phyloP scores from a whole-genome alignment of 2,113 vertebrate species.

The Ciconia boyciana region DNA sequence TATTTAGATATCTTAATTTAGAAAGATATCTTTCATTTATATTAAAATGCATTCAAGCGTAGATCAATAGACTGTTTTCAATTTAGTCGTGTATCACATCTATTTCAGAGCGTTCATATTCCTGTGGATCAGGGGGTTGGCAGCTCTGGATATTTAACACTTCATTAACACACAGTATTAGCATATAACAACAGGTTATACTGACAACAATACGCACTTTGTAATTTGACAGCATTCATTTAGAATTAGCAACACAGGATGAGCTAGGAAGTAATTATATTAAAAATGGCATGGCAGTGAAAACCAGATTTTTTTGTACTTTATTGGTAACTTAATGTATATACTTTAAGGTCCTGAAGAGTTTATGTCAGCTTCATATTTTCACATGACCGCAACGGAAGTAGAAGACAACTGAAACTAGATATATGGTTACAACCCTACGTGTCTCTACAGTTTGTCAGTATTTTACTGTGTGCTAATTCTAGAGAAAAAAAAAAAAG shows the following conservation, averaged over 20 bases:
- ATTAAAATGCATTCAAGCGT: not conserved
- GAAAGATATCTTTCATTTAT: not conserved
- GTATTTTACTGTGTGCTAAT: not conserved
- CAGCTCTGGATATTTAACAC: constrained; percentile 22
- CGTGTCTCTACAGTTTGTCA: not conserved
- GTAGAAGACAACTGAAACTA: not conserved
- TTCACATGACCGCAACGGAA: not conserved
- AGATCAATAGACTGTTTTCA: not conserved
- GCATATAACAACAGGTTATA: not conserved
- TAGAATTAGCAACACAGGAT: not conserved
- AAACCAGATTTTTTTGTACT: not conserved
- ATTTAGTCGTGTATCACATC: not conserved
- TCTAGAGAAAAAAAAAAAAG: not conserved
- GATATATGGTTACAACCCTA: not conserved
- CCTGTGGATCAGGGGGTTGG: not conserved
- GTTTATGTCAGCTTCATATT: not conserved
- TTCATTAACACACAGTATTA: constrained; percentile 1
- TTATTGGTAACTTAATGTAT: not conserved
- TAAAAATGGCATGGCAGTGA: not conserved
- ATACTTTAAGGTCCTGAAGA: not conserved
- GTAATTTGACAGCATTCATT: constrained; percentile 4
- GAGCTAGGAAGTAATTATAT: not conserved
- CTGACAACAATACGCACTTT: not conserved
- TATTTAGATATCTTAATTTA: not conserved
- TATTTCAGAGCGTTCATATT: not conserved